Evolutionary conservation across 2,113 vertebrate species (phyloP), one percentile per base, ranked within the genome.

Genomic region (Datnioides undecimradiatus): DNA sequence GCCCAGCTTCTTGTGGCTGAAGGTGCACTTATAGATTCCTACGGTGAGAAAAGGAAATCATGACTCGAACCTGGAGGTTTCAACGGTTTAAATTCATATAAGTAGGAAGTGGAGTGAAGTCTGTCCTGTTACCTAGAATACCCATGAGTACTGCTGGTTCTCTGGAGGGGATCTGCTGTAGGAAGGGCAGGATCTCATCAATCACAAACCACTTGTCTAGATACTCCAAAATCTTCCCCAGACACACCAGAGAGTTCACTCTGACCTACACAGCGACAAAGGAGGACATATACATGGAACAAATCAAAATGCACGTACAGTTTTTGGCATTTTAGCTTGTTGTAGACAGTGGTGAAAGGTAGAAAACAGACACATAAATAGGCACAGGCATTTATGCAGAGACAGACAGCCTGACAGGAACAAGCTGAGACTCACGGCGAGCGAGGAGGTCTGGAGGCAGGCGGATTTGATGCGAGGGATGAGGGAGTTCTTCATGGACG

Each of bases 21-120:
- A 99, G 29, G 97, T 99, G 89, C 98, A 99, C 89, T 99, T 99
- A 85, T 99, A 99, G 92, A 99, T 99, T 71, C 98, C 98, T 99
- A 75, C 34, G 83, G 52, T 4, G 34, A 64, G 19, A 6, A 41
- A 10, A 11, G 5, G 10, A 27, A 60, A 40, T 66, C 6, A 19
- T 31, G 4, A 21, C 52, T 5, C 14, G 49, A 74, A 23, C 2
- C 5, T 19, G 71, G n/a, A 73, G 25, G 17, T 16, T 14, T 17
- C 6, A 19, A 52, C 12, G 31, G 11, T 21, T 5, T 38, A 2
- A 21, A 8, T n/a, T 29, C 13, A 7, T 19, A 46, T 1, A 0
- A 51, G 41, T 5, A 6, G 38, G 8, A 41, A 29, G 27, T 8
- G 11, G 5, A 21, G 43, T 51, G 1, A n/a, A n/a, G n/a, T n/a